Base-by-base conservation (phyloP, 2,797 vertebrate species). In the Parauchenoglanis ngamensis region DNA sequence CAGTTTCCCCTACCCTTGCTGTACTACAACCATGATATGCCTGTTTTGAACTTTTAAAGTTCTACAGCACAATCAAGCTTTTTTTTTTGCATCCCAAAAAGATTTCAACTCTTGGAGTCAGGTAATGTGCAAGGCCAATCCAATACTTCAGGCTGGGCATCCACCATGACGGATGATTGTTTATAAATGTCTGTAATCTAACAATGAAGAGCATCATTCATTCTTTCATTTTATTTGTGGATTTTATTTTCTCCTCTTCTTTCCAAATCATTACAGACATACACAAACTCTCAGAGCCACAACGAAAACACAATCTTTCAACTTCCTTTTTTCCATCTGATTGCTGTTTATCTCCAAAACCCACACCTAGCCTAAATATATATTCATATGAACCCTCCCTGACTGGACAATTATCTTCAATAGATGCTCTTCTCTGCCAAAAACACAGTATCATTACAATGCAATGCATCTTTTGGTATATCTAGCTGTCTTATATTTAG, bases 291-390 rank as follows among this genome's bases (percentile, higher is more conserved):
- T 54, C 52, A 70, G 65, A 83, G 19, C 79, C 49, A 77, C 82
- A 88, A 89, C 56, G 12, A 17, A 59, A 76, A 82, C 57, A 87
- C 21, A 31, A 70, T 52, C 63, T 85, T 61, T 75, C 49, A 56
- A 63, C 67, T 40, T 61, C 77, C 31, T 76, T 56, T 80, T 61
- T 35, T 8, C 1, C 72, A 52, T 86, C 75, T 85, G 70, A 90
- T 85, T 84, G 73, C n/a, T 86, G 88, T 86, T 90, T 88, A 87
- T 80, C 81, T 87, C 76, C 40, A 63, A 77, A 87, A 89, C 88
- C 86, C 81, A 86, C 88, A 85, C 44, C 23, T 73, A 73, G 81
- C 35, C 90, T 90, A 88, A 90, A 89, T 78, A 90, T 75, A 84
- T 46, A 31, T 84, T 63, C 79, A 59, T 25, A 17, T n/a, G 59